Evolutionary conservation across 2,888 invertebrate genomes (phyloP).

Genomic region (Lithophane socia): DNA sequence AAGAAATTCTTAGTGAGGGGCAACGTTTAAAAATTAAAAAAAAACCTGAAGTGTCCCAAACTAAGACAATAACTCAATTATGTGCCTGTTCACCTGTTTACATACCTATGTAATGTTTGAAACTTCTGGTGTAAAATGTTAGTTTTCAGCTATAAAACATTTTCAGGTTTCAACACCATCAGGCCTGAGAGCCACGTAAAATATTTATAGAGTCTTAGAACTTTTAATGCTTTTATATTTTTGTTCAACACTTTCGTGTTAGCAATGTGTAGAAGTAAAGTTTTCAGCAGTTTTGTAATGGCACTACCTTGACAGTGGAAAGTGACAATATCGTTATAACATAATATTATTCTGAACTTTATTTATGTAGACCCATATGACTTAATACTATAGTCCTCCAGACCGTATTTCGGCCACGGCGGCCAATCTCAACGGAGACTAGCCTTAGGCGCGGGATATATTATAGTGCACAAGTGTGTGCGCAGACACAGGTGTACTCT

Average conservation of each 20-base stretch:
- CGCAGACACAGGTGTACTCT: no score
- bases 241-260: slow-evolving; percentile 37
- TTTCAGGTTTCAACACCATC: slow-evolving; percentile 38
- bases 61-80: slow-evolving; percentile 3
- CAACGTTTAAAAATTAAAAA: no score
- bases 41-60: neutral
- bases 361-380: neutral
- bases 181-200: slow-evolving; percentile 45
- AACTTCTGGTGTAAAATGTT: slow-evolving; percentile 37
- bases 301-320: slow-evolving; percentile 3
- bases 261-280: slow-evolving; percentile 5
- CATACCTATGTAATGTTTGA: neutral
- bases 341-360: neutral
- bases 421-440: no score
- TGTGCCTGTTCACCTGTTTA: neutral
- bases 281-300: neutral
- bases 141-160: slow-evolving; percentile 46
- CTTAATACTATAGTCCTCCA: neutral
- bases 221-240: slow-evolving; percentile 55
- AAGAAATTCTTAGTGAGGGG: no score
- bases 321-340: neutral
- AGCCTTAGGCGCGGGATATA: no score
- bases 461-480: no score
- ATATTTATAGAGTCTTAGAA: slow-evolving; percentile 51
- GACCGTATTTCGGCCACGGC: no score